These are phyloP conservation scores for Bradynema listronoti DNA, from an alignment of 1,140 invertebrate genomes.

Conservation along the genomic window DNA sequence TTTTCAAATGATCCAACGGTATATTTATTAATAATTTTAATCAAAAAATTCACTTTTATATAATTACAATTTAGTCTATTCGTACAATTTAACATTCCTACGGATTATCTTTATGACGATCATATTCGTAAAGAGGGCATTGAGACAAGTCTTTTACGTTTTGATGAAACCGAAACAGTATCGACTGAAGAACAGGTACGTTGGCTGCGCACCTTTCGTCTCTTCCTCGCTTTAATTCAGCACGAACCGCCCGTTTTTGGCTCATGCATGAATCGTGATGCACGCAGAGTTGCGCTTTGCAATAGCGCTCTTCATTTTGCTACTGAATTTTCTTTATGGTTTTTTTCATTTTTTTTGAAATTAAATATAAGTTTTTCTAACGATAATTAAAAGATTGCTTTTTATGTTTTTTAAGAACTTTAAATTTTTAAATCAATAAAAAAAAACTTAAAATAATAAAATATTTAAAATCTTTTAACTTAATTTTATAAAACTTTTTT, in stretches of 20 bases:
- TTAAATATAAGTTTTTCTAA: conserved; percentile 1
- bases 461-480: conserved; percentile 4
- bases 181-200: conserved; percentile 4
- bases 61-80: background rate
- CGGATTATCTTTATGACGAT: background rate
- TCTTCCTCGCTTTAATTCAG: conserved; percentile 40
- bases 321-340: conserved; percentile 40
- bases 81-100: background rate
- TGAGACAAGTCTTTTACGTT: background rate
- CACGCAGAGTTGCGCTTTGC: conserved; percentile 27
- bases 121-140: background rate
- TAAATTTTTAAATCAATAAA: background rate
- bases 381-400: background rate
- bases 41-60: background rate
- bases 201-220: conserved; percentile 31
- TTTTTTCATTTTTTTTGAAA: conserved; percentile 3
- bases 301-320: conserved; percentile 33
- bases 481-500: conserved; percentile 5
- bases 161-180: background rate
- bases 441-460: background rate
- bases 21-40: background rate
- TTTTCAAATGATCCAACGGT: conserved; percentile 35
- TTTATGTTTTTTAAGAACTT: conserved; percentile 1
- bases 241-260: conserved; percentile 40
- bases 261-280: conserved; percentile 35